Evolutionary conservation across 2,113 vertebrate genomes (phyloP).

Genomic region (Epinephelus moara): DNA sequence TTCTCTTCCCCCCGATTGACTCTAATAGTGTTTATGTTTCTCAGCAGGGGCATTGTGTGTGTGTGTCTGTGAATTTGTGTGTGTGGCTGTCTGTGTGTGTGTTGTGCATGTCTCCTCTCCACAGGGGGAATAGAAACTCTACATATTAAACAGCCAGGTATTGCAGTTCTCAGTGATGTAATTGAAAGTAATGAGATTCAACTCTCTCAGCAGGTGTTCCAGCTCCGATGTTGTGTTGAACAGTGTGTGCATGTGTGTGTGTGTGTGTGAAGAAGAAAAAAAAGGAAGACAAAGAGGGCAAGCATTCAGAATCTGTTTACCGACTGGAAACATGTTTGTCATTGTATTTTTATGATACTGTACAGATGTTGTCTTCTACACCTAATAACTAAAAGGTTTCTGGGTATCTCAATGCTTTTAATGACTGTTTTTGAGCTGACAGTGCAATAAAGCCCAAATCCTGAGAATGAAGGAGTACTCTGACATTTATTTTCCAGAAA

Average conservation of each 20-base stretch:
- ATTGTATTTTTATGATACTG: background rate
- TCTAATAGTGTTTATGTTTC: slow-evolving; percentile 72
- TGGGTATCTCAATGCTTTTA: background rate
- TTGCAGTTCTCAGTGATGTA: slow-evolving; percentile 72
- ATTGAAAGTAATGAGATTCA: slow-evolving; percentile 82
- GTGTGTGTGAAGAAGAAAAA: background rate
- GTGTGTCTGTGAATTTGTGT: slow-evolving; percentile 19
- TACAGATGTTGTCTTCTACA: background rate
- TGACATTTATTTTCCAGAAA: background rate
- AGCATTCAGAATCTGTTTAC: slow-evolving; percentile 27
- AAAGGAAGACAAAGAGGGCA: background rate
- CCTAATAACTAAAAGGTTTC: background rate
- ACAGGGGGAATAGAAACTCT: slow-evolving; percentile 49
- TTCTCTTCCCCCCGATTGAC: slow-evolving; percentile 55
- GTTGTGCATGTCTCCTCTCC: slow-evolving; percentile 38
- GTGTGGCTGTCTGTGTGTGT: background rate
- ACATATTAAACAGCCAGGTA: slow-evolving; percentile 71
- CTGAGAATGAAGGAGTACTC: background rate
- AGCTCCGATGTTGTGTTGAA: slow-evolving; percentile 38
- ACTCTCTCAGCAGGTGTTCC: slow-evolving; percentile 70
- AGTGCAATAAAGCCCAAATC: background rate
- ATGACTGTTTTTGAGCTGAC: background rate
- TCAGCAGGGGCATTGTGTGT: slow-evolving; percentile 51
- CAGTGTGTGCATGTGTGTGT: slow-evolving; percentile 25
- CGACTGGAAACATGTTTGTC: background rate